These are phyloP conservation scores for Pyrrhia umbra DNA, from an alignment of 2,888 invertebrate genomes.

Conservation along the genomic window DNA sequence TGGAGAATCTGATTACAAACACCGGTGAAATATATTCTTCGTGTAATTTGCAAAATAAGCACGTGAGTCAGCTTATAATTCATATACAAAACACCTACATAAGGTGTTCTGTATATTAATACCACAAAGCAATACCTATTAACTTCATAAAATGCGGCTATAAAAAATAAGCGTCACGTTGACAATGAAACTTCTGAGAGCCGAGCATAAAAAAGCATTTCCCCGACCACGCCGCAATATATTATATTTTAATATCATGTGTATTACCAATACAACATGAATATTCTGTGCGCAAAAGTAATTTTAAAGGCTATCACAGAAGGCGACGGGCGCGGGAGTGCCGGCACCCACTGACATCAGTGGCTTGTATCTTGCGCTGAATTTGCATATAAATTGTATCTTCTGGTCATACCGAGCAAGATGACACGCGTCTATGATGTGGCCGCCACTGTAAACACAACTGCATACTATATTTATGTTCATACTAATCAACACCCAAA, in stretches of 20 bases:
- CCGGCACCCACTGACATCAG: conserved; percentile 76
- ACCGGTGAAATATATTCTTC: conserved; percentile 14
- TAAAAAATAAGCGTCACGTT: not conserved
- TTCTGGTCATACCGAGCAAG: conserved; percentile 87
- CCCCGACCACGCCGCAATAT: conserved; percentile 40
- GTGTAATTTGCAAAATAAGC: no score
- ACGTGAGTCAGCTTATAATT: no score
- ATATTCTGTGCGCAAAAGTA: conserved; percentile 78
- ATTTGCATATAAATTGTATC: conserved; percentile 91
- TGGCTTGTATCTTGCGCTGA: conserved; percentile 85
- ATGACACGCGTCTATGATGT: conserved; percentile 84
- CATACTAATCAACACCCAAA: conserved; percentile 42
- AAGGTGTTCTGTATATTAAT: not conserved
- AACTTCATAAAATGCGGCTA: not conserved
- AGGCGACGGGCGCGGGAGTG: conserved; percentile 66
- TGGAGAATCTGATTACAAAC: conserved; percentile 47
- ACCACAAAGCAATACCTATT: not conserved
- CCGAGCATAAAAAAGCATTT: conserved; percentile 25
- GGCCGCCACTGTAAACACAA: conserved; percentile 63
- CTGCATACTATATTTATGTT: conserved; percentile 73
- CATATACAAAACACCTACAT: no score
- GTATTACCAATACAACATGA: conserved; percentile 66
- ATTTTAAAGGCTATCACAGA: conserved; percentile 85
- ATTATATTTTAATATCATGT: conserved; percentile 49
- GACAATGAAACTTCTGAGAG: conserved; percentile 11